A percentile compares a stretch with the other conserved stretches of the same genome.
These are phyloP conservation scores for Apamea crenata DNA, from an alignment of 2,888 invertebrate genomes.

Conservation along the genomic window DNA sequence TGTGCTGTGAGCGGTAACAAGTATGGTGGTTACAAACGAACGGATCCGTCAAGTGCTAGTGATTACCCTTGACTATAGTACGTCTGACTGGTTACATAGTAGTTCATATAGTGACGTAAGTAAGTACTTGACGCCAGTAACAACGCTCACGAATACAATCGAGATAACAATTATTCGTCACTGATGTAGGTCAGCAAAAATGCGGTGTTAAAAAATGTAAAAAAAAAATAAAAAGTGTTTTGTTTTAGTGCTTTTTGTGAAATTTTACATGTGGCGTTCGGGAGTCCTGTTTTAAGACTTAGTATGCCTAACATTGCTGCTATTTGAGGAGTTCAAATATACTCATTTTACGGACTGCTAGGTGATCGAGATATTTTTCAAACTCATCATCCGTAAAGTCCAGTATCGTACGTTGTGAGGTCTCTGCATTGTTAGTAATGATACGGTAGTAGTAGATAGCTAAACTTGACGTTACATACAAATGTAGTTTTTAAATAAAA, in stretches of 20 bases:
- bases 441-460: slow-evolving; percentile 21
- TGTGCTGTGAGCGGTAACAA: slow-evolving; percentile 76
- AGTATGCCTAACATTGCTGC: slow-evolving; percentile 21
- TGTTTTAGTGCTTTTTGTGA: slow-evolving; percentile 45
- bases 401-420: neutral
- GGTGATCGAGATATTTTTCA: neutral
- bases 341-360: slow-evolving; percentile 30
- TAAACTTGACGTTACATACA: slow-evolving; percentile 40
- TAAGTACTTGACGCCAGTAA: slow-evolving; percentile 17
- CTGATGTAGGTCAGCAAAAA: slow-evolving; percentile 7
- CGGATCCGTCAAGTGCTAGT: slow-evolving; percentile 56
- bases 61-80: slow-evolving; percentile 12
- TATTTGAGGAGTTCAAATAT: neutral
- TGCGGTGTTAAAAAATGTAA: slow-evolving; percentile 34
- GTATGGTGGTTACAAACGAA: slow-evolving; percentile 75
- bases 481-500: slow-evolving; percentile 27
- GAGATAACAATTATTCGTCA: slow-evolving; percentile 38
- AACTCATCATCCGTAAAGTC: slow-evolving; percentile 20
- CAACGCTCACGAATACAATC: slow-evolving; percentile 36
- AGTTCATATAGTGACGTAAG: slow-evolving; percentile 32
- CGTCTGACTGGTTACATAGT: slow-evolving; percentile 26
- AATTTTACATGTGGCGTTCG: slow-evolving; percentile 34
- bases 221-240: slow-evolving; percentile 35
- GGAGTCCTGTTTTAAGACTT: slow-evolving; percentile 53
- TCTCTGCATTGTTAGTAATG: slow-evolving; percentile 5